A percentile compares a stretch with the other conserved stretches of the same genome.
These are phyloP conservation scores for Denticeps clupeoides DNA, from an alignment of 2,797 vertebrate genomes.

Conservation along the genomic window DNA sequence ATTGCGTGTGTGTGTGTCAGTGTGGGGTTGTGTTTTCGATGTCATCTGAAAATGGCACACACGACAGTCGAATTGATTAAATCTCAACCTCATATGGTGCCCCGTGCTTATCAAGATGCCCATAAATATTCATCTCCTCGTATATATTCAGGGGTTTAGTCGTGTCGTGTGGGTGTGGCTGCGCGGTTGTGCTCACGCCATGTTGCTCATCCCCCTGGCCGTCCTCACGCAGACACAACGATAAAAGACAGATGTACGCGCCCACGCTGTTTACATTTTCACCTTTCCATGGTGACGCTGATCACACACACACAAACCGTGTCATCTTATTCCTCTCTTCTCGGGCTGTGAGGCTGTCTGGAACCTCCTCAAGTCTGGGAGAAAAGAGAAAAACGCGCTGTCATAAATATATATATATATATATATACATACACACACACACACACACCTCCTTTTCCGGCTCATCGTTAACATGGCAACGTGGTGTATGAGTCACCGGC, in stretches of 20 bases:
- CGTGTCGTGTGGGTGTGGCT: conserved; percentile 9
- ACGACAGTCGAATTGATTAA: conserved; percentile 8
- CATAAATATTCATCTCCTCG: conserved; percentile 20
- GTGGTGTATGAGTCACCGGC: conserved; percentile 4
- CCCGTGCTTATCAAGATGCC: neutral
- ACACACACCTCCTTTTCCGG: no score
- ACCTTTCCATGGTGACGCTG: no score
- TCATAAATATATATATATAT: conserved; percentile 28
- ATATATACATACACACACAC: no score
- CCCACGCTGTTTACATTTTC: conserved; percentile 23
- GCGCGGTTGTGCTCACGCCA: no score
- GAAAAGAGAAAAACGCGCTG: conserved; percentile 4
- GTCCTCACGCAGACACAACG: no score
- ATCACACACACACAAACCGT: no score
- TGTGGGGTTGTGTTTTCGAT: no score
- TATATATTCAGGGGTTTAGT: conserved; percentile 9
- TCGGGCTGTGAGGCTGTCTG: no score
- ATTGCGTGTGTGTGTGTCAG: no score
- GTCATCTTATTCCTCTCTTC: no score
- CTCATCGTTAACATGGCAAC: conserved; percentile 4
- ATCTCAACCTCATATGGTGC: conserved; percentile 3
- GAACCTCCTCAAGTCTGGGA: no score
- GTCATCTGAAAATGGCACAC: neutral
- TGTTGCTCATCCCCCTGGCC: no score
- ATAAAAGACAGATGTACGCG: conserved; percentile 20